phyloP scores from a whole-genome alignment of 2,113 vertebrate genomes.

The Eretmodus cyanostictus region DNA sequence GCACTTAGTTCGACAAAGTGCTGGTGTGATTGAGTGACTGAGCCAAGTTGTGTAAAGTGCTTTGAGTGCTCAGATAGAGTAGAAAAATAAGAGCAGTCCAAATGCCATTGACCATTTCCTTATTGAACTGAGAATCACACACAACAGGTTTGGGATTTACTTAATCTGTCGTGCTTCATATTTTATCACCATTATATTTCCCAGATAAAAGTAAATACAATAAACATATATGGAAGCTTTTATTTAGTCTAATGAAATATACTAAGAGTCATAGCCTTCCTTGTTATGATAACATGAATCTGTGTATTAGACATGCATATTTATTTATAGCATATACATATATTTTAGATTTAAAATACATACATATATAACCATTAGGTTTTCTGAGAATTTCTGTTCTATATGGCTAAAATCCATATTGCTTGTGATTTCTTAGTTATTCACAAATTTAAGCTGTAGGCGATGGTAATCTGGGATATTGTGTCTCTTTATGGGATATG shows the following conservation, averaged over 20 bases:
- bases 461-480: not conserved
- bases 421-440: not conserved
- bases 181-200: not conserved
- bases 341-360: not conserved
- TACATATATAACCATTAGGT: not conserved
- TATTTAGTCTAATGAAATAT: not conserved
- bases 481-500: not conserved
- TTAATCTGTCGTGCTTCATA: not conserved
- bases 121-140: not conserved
- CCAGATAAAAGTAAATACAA: not conserved
- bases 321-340: not conserved
- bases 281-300: not conserved
- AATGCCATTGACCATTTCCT: not conserved
- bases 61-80: not conserved
- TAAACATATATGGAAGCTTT: not conserved
- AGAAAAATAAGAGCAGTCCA: not conserved
- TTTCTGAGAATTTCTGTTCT: not conserved
- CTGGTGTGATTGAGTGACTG: not conserved
- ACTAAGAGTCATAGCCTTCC: not conserved
- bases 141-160: fast-evolving
- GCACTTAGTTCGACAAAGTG: not conserved
- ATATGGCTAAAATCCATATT: not conserved
- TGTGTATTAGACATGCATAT: not conserved
- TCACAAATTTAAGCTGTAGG: not conserved
- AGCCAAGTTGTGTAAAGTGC: not conserved